A percentile compares a stretch with the other conserved stretches of the same genome.
Evolutionary conservation across 2,797 vertebrate genomes (phyloP).

Genomic region (Galagoides demidoff): DNA sequence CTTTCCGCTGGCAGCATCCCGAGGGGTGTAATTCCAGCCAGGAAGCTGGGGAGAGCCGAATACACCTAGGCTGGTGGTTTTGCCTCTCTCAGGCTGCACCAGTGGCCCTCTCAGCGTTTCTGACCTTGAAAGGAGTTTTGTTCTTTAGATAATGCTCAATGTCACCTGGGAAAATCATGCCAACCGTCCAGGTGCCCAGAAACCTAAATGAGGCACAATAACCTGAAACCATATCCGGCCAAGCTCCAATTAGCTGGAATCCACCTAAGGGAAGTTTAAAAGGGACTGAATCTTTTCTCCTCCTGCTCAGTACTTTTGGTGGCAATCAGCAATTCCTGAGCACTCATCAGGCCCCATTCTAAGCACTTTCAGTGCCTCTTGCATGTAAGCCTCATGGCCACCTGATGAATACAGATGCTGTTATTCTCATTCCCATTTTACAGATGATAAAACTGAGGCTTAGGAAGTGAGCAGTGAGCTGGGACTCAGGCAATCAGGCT

Average conservation of each 20-base stretch:
- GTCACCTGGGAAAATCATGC: constrained; percentile 69
- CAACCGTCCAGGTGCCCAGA: constrained; percentile 38
- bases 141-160: constrained; percentile 61
- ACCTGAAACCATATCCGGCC: constrained; percentile 48
- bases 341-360: rapidly evolving
- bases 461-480: neutral
- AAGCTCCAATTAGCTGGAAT: neutral
- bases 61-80: rapidly evolving
- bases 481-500: neutral
- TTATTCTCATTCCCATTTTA: neutral
- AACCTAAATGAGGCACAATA: constrained; percentile 54
- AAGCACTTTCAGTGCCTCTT: neutral
- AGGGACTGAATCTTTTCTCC: neutral
- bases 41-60: neutral
- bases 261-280: neutral
- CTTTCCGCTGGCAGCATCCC: neutral
- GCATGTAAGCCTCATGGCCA: neutral
- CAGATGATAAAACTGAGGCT: neutral
- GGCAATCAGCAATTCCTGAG: rapidly evolving
- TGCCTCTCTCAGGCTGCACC: neutral
- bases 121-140: constrained; percentile 72
- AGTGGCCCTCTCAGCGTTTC: neutral
- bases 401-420: neutral
- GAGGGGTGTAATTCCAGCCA: constrained; percentile 63
- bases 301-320: neutral